Base-by-base conservation (phyloP, 2,797 vertebrate genomes). In the Danio jaintianensis region DNA sequence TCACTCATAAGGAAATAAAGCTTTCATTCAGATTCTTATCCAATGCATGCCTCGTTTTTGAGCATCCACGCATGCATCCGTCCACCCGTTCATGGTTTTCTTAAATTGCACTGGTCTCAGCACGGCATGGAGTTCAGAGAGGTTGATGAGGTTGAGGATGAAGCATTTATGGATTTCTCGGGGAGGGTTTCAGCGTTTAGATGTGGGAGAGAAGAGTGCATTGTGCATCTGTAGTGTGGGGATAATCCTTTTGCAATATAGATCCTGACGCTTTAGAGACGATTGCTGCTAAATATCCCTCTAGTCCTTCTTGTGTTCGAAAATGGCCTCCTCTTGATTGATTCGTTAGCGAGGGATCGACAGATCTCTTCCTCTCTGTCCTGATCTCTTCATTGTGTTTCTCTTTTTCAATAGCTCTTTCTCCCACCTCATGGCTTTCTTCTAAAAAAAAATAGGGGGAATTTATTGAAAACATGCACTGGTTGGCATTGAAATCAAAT, bases 161-260 rank as follows among this genome's bases (percentile, higher is more conserved):
- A 84, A 86, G 88, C 47, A 80, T 87, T 85, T 36, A 42, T 38
- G 20, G 58, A 67, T 86, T 79, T 78, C n/a, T 64, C 62, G 71
- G 18, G 71, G 62, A 84, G 53, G 56, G 81, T 71, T 82, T 62
- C 47, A 64, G 52, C 77, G 56, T 77, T 55, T 82, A 55, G 29
- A 22, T 80, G 75, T 73, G 61, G 75, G 75, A 82, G 79, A 71
- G 76, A 80, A 83, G 29, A 76, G 82, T 47, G 55, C 59, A 42
- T 73, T 78, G 45, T 74, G 71, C 84, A 89, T 84, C 76, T 79
- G 50, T 58, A 62, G 66, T 84, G 87, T 93, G 69, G 13, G 61
- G 95, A 62, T 52, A 53, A 38, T 87, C 92, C 89, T 16, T 90
- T 93, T 0, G 90, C 92, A 75, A 95, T 92, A 86, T 83, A 75